Conservation (phyloP, 2,888 invertebrate species). For the Orchestes rusci region DNA sequence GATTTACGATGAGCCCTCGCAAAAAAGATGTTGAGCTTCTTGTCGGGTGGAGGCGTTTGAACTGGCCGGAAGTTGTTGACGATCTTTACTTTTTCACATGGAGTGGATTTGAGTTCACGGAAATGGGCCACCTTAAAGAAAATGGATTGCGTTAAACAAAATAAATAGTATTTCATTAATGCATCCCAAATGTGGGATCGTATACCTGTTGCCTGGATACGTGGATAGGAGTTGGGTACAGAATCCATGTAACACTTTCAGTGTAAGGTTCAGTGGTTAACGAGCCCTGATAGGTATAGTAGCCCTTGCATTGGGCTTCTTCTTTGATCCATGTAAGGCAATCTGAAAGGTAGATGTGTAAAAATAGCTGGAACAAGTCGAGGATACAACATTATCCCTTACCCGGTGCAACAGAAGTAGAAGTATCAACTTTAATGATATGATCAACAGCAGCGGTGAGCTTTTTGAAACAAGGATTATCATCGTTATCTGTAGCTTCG, state of each 20-base stretch:
- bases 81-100: conserved; percentile 40
- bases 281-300: conserved; percentile 67
- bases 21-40: conserved; percentile 39
- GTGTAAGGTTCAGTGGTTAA: conserved; percentile 65
- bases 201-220: conserved; percentile 60
- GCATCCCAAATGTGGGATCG: no score
- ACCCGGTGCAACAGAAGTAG: conserved; percentile 32
- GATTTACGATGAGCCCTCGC: conserved; percentile 40
- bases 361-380: no score
- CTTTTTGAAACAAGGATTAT: conserved; percentile 41
- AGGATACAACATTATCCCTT: no score
- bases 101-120: conserved; percentile 40
- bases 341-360: conserved; percentile 50
- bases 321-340: conserved; percentile 63
- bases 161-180: no score
- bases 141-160: neutral
- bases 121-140: conserved; percentile 39
- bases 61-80: conserved; percentile 41
- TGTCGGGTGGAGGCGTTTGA: conserved; percentile 36
- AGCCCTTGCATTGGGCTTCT: conserved; percentile 59
- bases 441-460: conserved; percentile 39
- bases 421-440: conserved; percentile 39
- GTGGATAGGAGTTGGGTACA: conserved; percentile 61
- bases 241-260: conserved; percentile 69
- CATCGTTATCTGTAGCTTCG: conserved; percentile 41